phyloP scores from a whole-genome alignment of 2,113 vertebrate species.

The western clawed frog (Xenopus tropicalis) region DNA sequence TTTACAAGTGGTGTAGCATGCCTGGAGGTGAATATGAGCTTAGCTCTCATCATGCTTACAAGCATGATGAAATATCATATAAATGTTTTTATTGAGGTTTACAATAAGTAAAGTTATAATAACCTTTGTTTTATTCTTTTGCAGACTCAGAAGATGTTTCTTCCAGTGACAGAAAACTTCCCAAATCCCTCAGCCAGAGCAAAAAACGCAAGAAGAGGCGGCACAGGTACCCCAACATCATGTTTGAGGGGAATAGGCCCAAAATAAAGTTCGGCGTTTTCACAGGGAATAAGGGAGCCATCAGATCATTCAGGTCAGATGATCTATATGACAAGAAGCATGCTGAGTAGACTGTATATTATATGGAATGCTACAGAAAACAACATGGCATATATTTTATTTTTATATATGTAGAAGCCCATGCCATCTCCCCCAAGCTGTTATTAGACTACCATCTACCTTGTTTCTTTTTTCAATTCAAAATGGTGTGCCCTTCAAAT shows the following conservation, averaged over 20 bases:
- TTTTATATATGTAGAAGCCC: too few species aligned
- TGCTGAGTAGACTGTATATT: not conserved
- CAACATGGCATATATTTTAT: not conserved
- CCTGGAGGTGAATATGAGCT: too few species aligned
- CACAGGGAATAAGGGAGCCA: not conserved
- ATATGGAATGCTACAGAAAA: not conserved
- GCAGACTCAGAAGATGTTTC: conserved; percentile 95
- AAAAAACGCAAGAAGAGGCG: conserved; percentile 97
- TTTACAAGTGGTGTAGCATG: too few species aligned
- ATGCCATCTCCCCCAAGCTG: too few species aligned
- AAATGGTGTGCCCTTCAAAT: too few species aligned
- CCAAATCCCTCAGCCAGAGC: conserved; percentile 88
- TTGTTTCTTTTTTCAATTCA: too few species aligned
- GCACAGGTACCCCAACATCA: conserved; percentile 75
- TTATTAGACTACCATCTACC: too few species aligned
- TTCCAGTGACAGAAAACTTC: conserved; percentile 87
- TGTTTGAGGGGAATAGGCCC: not conserved
- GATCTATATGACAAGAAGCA: conserved; percentile 1
- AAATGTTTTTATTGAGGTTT: too few species aligned
- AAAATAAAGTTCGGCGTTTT: not conserved
- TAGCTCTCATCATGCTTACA: too few species aligned
- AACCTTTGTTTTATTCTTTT: conserved; percentile 46
- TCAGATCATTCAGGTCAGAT: conserved; percentile 3
- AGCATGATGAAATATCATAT: too few species aligned
- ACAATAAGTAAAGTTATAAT: not conserved